Percentiles rank a stretch among this genome's conserved stretches.
phyloP scores from a whole-genome alignment of 2,797 vertebrate species.

The Sebastiscus albofasciatus region DNA sequence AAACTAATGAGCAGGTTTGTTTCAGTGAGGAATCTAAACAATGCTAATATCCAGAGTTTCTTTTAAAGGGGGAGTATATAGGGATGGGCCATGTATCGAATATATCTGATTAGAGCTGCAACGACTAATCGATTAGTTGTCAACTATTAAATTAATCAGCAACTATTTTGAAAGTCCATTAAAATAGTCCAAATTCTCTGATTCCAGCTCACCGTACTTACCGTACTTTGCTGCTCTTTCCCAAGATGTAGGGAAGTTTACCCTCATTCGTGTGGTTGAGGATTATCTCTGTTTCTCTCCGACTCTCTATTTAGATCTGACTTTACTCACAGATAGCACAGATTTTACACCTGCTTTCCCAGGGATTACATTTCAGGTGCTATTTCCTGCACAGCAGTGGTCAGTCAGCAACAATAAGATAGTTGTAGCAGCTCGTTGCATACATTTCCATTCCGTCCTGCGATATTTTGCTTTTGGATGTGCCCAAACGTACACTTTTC shows the following conservation, averaged over 20 bases:
- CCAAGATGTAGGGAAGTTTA: not conserved
- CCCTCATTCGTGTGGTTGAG: not conserved
- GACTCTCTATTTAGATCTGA: not conserved
- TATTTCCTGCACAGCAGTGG: not conserved
- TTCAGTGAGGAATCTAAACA: not conserved
- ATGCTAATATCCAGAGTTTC: not conserved
- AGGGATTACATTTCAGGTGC: not conserved
- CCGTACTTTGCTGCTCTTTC: not conserved
- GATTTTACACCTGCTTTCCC: not conserved
- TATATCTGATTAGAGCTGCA: not conserved
- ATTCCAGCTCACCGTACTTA: too few species aligned
- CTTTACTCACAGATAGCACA: not conserved
- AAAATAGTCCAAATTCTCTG: too few species aligned
- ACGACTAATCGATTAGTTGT: too few species aligned
- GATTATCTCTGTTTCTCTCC: not conserved
- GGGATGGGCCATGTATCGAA: not conserved
- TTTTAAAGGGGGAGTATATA: not conserved
- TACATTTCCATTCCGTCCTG: not conserved
- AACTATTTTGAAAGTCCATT: too few species aligned
- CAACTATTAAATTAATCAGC: too few species aligned
- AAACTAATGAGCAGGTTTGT: slow-evolving; percentile 6
- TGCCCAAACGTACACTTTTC: not conserved
- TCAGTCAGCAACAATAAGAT: not conserved
- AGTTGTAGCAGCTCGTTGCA: not conserved
- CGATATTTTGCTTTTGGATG: not conserved